Evolutionary conservation across 2,888 invertebrate genomes (phyloP).

Genomic region (Dilophus febrilis): DNA sequence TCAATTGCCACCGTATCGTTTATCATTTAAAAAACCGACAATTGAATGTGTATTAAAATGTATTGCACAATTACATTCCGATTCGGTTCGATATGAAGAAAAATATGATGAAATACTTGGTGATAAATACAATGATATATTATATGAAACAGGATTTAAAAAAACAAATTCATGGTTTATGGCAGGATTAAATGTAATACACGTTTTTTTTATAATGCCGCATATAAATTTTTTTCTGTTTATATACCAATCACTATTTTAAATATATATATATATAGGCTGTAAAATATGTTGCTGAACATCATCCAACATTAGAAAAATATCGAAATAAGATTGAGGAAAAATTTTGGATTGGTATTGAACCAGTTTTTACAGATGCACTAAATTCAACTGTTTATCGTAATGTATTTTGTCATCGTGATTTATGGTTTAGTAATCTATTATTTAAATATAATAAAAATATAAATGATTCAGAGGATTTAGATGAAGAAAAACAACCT

Average conservation of each 20-base stretch:
- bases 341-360: no score
- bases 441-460: conserved; percentile 15
- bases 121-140: conserved; percentile 13
- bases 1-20: conserved; percentile 18
- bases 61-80: conserved; percentile 30
- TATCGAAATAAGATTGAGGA: not conserved
- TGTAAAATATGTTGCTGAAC: not conserved
- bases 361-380: no score
- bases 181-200: conserved; percentile 12
- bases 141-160: conserved; percentile 15
- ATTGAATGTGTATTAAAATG: conserved; percentile 26
- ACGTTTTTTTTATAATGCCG: no score
- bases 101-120: conserved; percentile 15
- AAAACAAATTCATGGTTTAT: conserved; percentile 18
- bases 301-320: conserved; percentile 1
- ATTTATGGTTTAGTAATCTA: conserved; percentile 20
- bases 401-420: conserved; percentile 20
- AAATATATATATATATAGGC: not conserved
- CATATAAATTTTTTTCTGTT: no score
- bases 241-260: no score
- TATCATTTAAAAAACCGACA: conserved; percentile 25
- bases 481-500: conserved; percentile 11
- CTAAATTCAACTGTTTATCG: conserved; percentile 9
- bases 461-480: no score
- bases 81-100: conserved; percentile 28